Percentiles rank a stretch among this genome's conserved stretches.
Conservation (phyloP, 2,797 vertebrate genomes). For the Sebastes diaconus region DNA sequence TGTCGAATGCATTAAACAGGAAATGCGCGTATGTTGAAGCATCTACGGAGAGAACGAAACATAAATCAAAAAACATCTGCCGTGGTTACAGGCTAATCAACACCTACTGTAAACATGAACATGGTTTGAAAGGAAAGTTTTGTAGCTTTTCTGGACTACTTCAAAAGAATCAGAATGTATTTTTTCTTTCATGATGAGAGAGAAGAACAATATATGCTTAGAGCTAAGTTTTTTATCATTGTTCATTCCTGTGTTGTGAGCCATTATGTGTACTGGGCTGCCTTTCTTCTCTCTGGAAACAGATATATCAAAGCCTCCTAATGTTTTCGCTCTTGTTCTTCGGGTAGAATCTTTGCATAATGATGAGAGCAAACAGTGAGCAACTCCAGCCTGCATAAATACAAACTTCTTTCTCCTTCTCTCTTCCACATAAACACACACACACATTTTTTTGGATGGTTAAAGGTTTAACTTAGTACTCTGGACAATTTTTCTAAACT, state of each 20-base stretch:
- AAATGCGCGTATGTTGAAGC: slow-evolving; percentile 98
- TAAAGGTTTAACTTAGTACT: background rate
- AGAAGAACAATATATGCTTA: slow-evolving; percentile 3
- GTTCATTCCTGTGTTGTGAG: slow-evolving; percentile 19
- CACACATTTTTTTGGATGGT: background rate
- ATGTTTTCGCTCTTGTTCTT: slow-evolving; percentile 38
- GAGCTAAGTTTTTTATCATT: slow-evolving; percentile 28
- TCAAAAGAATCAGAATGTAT: slow-evolving; percentile 35
- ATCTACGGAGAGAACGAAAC: slow-evolving; percentile 81
- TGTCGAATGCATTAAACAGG: slow-evolving; percentile 98
- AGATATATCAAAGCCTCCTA: slow-evolving; percentile 59
- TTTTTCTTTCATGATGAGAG: slow-evolving; percentile 11
- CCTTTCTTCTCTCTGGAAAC: slow-evolving; percentile 34
- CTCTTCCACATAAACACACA: background rate
- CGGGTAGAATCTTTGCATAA: slow-evolving; percentile 40
- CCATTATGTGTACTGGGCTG: slow-evolving; percentile 33
- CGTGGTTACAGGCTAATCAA: background rate
- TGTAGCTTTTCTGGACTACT: slow-evolving; percentile 15
- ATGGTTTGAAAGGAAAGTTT: background rate
- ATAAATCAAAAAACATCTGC: background rate
- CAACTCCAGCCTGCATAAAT: slow-evolving; percentile 8
- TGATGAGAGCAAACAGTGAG: slow-evolving; percentile 38
- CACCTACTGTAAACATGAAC: slow-evolving; percentile 18
- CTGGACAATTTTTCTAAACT: slow-evolving; percentile 14
- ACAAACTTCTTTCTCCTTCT: background rate